phyloP scores from a whole-genome alignment of 1,140 invertebrate species.

The Listronotus bonariensis region DNA sequence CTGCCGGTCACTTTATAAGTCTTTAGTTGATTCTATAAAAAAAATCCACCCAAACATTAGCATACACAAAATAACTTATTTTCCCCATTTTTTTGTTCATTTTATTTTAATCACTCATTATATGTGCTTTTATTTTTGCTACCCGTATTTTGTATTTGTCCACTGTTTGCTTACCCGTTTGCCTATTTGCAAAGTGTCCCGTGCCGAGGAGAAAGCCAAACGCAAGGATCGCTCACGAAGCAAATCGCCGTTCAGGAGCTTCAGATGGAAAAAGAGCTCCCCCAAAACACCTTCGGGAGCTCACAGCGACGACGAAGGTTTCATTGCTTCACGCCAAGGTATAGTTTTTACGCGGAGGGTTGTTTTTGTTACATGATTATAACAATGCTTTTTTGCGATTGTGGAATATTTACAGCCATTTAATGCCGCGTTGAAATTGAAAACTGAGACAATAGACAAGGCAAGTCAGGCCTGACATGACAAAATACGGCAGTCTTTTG shows the following conservation, averaged over 20 bases:
- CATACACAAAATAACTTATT: too few species aligned
- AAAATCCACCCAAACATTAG: too few species aligned
- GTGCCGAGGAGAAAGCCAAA: constrained; percentile 54
- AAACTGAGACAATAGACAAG: too few species aligned
- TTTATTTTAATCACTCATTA: too few species aligned
- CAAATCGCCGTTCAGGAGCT: constrained; percentile 89
- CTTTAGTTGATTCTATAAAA: too few species aligned
- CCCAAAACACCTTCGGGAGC: constrained; percentile 63
- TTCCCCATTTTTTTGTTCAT: too few species aligned
- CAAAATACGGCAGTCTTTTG: too few species aligned
- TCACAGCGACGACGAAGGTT: constrained; percentile 75
- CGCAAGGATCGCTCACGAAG: constrained; percentile 81
- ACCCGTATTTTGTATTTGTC: constrained; percentile 18
- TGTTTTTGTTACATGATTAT: not conserved
- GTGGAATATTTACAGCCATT: too few species aligned
- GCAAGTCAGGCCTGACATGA: too few species aligned
- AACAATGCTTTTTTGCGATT: not conserved
- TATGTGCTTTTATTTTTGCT: too few species aligned
- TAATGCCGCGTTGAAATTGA: too few species aligned
- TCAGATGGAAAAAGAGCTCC: constrained; percentile 80
- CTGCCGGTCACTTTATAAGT: too few species aligned
- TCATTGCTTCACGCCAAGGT: constrained; percentile 41
- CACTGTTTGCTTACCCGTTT: constrained; percentile 49
- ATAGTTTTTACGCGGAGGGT: constrained; percentile 14
- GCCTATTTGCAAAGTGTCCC: constrained; percentile 50